A percentile compares a stretch with the other conserved stretches of the same genome.
phyloP scores from a whole-genome alignment of 2,888 invertebrate species.

The Seladonia tumulorum region DNA sequence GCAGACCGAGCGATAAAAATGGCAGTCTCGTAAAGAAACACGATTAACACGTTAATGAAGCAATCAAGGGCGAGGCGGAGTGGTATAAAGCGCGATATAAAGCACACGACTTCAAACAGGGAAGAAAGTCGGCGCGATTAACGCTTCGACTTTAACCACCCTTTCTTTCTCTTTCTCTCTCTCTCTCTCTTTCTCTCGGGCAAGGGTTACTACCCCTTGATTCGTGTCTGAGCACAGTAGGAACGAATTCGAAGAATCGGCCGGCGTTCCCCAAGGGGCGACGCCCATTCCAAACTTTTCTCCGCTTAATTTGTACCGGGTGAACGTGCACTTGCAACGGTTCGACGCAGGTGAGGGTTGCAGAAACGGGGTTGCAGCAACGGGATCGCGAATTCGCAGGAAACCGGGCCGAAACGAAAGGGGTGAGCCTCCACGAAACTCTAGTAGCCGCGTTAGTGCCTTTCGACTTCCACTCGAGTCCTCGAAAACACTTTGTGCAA shows the following conservation, averaged over 20 bases:
- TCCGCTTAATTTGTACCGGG: slow-evolving; percentile 39
- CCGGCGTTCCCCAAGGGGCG: slow-evolving; percentile 42
- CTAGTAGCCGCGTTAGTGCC: not conserved
- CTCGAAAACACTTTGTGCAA: not conserved
- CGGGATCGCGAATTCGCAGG: slow-evolving; percentile 43
- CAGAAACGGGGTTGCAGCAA: slow-evolving; percentile 38
- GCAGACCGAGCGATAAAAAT: slow-evolving; percentile 8
- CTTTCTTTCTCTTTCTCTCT: not conserved
- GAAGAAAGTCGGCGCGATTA: slow-evolving; percentile 32
- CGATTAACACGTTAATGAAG: slow-evolving; percentile 3
- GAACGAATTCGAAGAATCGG: slow-evolving; percentile 62
- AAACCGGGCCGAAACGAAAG: slow-evolving; percentile 13
- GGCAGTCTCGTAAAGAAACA: not conserved
- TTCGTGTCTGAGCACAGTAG: slow-evolving; percentile 38
- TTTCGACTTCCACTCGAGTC: not conserved
- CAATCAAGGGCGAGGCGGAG: not conserved
- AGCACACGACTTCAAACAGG: not conserved
- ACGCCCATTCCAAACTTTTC: slow-evolving; percentile 50
- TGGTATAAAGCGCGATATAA: not conserved
- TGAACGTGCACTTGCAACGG: slow-evolving; percentile 25
- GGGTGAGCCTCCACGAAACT: not conserved
- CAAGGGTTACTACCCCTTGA: slow-evolving; percentile 20
- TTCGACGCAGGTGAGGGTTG: slow-evolving; percentile 52
- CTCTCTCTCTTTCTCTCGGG: not conserved
- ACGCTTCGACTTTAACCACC: slow-evolving; percentile 13